Evolutionary conservation across 2,113 vertebrate genomes (phyloP).

Genomic region (Physeter macrocephalus): DNA sequence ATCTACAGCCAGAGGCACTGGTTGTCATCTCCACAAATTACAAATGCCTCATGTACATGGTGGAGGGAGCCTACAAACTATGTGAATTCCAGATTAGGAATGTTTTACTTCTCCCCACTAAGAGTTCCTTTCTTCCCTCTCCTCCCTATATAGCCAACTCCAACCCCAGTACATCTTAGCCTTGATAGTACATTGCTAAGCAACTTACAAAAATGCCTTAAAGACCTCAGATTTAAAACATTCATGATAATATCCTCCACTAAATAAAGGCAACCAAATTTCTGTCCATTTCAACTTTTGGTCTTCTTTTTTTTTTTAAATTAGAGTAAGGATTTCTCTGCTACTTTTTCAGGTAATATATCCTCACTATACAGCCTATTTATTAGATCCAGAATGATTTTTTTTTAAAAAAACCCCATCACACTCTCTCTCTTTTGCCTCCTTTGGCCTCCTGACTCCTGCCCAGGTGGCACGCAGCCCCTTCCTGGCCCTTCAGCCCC

Average conservation of each 20-base stretch:
- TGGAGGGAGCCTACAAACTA: background rate
- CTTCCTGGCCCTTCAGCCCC: background rate
- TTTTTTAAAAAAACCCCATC: background rate
- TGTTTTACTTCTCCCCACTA: background rate
- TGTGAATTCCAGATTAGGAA: background rate
- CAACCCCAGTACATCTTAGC: background rate
- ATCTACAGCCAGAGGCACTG: background rate
- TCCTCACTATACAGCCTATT: background rate
- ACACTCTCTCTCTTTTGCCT: background rate
- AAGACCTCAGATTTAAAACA: background rate
- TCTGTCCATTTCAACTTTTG: background rate
- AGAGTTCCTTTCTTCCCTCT: background rate
- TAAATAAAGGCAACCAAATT: background rate
- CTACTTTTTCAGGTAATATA: background rate
- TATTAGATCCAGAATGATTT: background rate
- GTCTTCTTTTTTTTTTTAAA: background rate
- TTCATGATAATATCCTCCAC: background rate
- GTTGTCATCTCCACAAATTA: background rate
- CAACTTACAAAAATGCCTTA: background rate
- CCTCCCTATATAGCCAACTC: background rate
- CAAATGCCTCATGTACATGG: background rate
- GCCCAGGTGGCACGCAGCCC: background rate
- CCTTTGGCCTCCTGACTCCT: background rate
- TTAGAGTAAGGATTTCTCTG: background rate
- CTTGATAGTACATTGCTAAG: background rate